Evolutionary conservation across 2,888 invertebrate species (phyloP).

Genomic region (Brachyptera risi): DNA sequence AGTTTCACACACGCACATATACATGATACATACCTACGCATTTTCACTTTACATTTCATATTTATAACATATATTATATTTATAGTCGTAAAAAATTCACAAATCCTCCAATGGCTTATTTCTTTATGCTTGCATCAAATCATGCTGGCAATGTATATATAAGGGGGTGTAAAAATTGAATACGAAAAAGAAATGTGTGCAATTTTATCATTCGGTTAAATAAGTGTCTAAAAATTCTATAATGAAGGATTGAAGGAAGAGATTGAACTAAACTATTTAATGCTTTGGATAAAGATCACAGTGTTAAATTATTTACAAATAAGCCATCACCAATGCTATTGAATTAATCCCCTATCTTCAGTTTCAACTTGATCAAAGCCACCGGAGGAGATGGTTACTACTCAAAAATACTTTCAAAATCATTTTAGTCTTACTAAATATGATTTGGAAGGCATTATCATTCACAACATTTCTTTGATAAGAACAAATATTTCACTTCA

Average conservation of each 20-base stretch:
- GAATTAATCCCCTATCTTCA: slow-evolving; percentile 27
- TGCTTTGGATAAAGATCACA: slow-evolving; percentile 16
- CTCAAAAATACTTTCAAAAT: slow-evolving; percentile 30
- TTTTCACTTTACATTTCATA: slow-evolving; percentile 25
- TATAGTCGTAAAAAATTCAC: slow-evolving; percentile 30
- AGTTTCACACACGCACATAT: no score
- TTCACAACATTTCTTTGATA: slow-evolving; percentile 13
- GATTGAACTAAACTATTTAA: neutral
- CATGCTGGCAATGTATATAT: neutral
- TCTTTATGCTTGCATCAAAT: neutral
- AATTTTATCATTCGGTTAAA: neutral
- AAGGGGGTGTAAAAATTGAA: slow-evolving; percentile 1
- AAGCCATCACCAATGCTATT: slow-evolving; percentile 29
- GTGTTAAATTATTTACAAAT: slow-evolving; percentile 28
- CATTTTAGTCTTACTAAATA: slow-evolving; percentile 8
- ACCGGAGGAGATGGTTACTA: slow-evolving; percentile 33
- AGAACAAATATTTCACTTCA: slow-evolving; percentile 3
- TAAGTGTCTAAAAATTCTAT: neutral
- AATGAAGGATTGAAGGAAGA: neutral
- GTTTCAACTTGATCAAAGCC: slow-evolving; percentile 26
- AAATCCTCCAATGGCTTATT: slow-evolving; percentile 33
- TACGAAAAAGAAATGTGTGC: slow-evolving; percentile 12
- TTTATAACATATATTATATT: slow-evolving; percentile 31
- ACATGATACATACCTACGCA: slow-evolving; percentile 11
- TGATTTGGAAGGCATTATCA: slow-evolving; percentile 29